Base-by-base conservation (phyloP, 2,797 vertebrate genomes). In the Gambusia yucatana region DNA sequence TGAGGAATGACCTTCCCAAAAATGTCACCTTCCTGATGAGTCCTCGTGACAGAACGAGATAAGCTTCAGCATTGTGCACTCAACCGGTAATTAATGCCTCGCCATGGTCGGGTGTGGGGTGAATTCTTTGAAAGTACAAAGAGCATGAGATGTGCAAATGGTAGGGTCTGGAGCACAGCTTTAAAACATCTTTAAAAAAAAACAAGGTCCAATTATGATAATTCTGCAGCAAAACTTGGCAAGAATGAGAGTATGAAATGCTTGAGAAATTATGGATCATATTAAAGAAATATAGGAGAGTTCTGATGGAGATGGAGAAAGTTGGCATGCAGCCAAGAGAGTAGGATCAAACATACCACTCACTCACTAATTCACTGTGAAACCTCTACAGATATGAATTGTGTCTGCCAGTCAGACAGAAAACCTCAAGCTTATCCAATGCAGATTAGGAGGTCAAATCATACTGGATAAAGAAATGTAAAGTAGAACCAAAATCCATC, bases 1-100 rank as follows among this genome's bases (percentile, higher is more conserved):
- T 88, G 84, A 93, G 85, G 81, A 91, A 85, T 87, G 86, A 93
- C 91, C 90, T 88, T 86, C 84, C 71, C 72, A 80, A 85, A 91
- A 92, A 91, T 84, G 86, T 87, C 88, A 75, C 25, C 39, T 78
- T 83, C 81, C 82, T 72, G 81, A 89, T 33, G 69, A 80, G 57
- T 82, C 86, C 86, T 86, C 28, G 71, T 91, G 91, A 81, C 69
- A 20, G 57, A 44, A 81, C 41, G 43, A 89, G 92, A 94, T 91
- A 92, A 93, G 92, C 86, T 82, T 86, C 84, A 89, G 91, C 89
- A 92, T 90, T 83, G 86, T 81, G 81, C 67, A 82, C 77, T 75
- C 75, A 7, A 67, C 80, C 77, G 87, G 82, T 91, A 90, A 95
- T 94, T 90, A 92, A 91, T 80, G 89, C 89, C 80, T 39, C 16